Percentiles rank a stretch among this genome's conserved stretches.
phyloP scores from a whole-genome alignment of 1,140 invertebrate species.

The Spodoptera litura region DNA sequence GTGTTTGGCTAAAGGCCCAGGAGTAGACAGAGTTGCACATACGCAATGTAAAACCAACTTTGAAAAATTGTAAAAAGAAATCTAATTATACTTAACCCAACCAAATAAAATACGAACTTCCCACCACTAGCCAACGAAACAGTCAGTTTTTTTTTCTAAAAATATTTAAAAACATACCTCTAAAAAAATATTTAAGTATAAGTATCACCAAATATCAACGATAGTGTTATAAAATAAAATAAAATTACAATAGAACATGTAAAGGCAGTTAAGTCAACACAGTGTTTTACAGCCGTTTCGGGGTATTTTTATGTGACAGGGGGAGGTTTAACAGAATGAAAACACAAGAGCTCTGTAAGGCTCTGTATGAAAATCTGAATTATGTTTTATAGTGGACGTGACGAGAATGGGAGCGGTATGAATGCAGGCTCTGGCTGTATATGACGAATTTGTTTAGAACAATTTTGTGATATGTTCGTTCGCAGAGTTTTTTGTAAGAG shows the following conservation, averaged over 20 bases:
- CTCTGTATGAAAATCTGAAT: conserved; percentile 77
- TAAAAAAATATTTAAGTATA: too few relatives aligned
- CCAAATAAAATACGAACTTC: too few relatives aligned
- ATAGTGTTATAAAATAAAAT: conserved; percentile 41
- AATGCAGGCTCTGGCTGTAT: conserved; percentile 54
- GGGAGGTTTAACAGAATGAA: conserved; percentile 68
- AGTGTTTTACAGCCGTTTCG: conserved; percentile 63
- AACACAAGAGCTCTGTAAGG: conserved; percentile 57
- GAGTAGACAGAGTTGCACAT: too few relatives aligned
- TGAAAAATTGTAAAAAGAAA: too few relatives aligned
- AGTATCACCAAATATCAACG: background rate
- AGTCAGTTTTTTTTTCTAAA: too few relatives aligned
- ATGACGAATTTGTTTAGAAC: conserved; percentile 49
- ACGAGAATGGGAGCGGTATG: conserved; percentile 66
- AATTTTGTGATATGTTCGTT: background rate
- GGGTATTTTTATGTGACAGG: conserved; percentile 65
- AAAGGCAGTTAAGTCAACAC: conserved; percentile 51
- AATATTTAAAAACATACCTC: too few relatives aligned
- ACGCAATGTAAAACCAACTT: too few relatives aligned
- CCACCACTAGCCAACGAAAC: too few relatives aligned
- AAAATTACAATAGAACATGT: conserved; percentile 47
- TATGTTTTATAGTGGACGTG: conserved; percentile 81
- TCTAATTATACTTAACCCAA: too few relatives aligned
- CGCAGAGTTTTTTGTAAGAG: too few relatives aligned
- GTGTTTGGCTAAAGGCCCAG: too few relatives aligned